A percentile compares a stretch with the other conserved stretches of the same genome.
Evolutionary conservation across 2,888 invertebrate species (phyloP).

Genomic region (Fragum whitleyi): DNA sequence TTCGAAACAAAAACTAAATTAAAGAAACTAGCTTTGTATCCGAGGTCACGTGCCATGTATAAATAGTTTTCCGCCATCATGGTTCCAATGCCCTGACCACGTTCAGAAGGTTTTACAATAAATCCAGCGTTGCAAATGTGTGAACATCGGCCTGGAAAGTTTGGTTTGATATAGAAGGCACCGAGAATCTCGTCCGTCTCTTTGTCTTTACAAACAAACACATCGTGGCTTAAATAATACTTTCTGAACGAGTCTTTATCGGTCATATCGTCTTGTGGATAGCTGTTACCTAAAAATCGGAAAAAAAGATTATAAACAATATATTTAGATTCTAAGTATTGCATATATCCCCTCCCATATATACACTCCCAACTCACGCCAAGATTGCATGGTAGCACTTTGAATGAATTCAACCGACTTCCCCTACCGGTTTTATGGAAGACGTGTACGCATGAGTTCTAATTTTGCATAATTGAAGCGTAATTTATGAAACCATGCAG

Average conservation of each 20-base stretch:
- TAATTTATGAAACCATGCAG: no score
- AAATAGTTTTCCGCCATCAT: slow-evolving; percentile 67
- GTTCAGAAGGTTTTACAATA: slow-evolving; percentile 53
- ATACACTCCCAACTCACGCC: no score
- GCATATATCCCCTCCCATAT: not conserved
- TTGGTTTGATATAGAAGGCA: slow-evolving; percentile 72
- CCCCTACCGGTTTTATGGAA: no score
- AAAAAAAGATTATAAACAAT: not conserved
- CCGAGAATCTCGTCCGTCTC: slow-evolving; percentile 62
- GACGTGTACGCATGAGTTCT: no score
- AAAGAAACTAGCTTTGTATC: slow-evolving; percentile 71
- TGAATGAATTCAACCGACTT: no score
- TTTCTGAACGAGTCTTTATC: slow-evolving; percentile 66
- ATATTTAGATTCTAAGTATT: not conserved
- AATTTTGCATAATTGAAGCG: no score
- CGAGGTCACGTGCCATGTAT: slow-evolving; percentile 67
- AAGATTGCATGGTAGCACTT: no score
- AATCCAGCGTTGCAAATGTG: slow-evolving; percentile 74
- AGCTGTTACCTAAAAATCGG: slow-evolving; percentile 51
- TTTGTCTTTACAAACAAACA: slow-evolving; percentile 64
- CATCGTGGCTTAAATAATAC: slow-evolving; percentile 69
- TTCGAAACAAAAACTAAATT: slow-evolving; percentile 72
- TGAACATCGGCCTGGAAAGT: slow-evolving; percentile 73
- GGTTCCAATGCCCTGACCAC: slow-evolving; percentile 66
- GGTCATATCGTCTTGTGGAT: slow-evolving; percentile 68